These are phyloP conservation scores for Tridacna crocea DNA, from an alignment of 2,888 invertebrate species.

Conservation along the genomic window DNA sequence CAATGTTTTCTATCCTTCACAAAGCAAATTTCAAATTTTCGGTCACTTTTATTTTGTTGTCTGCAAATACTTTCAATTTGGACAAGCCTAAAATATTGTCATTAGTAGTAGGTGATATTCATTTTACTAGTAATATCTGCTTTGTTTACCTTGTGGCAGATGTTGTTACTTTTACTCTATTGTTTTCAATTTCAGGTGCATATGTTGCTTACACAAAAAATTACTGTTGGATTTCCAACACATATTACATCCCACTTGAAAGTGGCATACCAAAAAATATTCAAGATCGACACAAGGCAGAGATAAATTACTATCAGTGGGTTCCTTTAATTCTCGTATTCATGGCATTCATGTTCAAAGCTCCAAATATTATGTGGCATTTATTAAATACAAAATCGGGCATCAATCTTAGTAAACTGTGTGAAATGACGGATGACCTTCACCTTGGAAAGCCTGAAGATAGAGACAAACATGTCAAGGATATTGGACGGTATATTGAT, in stretches of 20 bases:
- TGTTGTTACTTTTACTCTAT: not conserved
- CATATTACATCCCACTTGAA: conserved; percentile 83
- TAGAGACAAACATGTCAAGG: conserved; percentile 58
- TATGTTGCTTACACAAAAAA: conserved; percentile 86
- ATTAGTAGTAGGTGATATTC: too few species aligned
- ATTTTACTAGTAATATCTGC: too few species aligned
- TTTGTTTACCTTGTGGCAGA: too few species aligned
- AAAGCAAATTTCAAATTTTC: too few species aligned
- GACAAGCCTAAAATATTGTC: too few species aligned
- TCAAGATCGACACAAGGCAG: conserved; percentile 63
- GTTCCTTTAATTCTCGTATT: conserved; percentile 82
- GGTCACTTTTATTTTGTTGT: too few species aligned
- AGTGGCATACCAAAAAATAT: conserved; percentile 64
- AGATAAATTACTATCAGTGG: conserved; percentile 83
- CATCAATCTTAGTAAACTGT: conserved; percentile 65
- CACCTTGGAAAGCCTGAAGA: conserved; percentile 67
- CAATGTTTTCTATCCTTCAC: not conserved
- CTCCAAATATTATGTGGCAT: conserved; percentile 70
- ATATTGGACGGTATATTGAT: conserved; percentile 69
- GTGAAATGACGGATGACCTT: conserved; percentile 58
- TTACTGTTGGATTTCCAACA: conserved; percentile 86
- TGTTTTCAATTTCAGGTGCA: conserved; percentile 78
- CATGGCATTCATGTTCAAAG: conserved; percentile 70
- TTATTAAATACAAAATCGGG: conserved; percentile 69
- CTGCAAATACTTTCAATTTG: too few species aligned